phyloP scores from a whole-genome alignment of 2,113 vertebrate genomes.

The Leptobrachium ailaonicum region DNA sequence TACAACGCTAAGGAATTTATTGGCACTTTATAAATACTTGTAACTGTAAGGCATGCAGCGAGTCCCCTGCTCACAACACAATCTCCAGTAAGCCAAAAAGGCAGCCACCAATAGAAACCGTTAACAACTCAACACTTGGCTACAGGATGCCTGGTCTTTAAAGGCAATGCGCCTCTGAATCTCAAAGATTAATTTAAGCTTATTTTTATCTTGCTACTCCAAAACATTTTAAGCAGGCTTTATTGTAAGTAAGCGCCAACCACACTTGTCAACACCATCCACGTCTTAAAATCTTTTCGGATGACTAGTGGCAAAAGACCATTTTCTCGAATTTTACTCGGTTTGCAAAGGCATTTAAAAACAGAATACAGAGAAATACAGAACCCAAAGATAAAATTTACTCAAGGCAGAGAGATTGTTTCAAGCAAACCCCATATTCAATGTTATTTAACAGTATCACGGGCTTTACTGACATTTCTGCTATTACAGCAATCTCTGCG shows the following conservation, averaged over 20 bases:
- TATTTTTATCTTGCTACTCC: slow-evolving; percentile 28
- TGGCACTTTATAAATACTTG: too few species aligned
- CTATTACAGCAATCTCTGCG: too few species aligned
- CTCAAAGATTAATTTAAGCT: slow-evolving; percentile 34
- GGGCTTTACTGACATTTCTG: too few species aligned
- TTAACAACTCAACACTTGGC: slow-evolving; percentile 8
- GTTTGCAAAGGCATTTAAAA: not conserved
- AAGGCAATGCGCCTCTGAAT: slow-evolving; percentile 7
- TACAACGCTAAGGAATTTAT: too few species aligned
- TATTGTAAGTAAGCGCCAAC: slow-evolving; percentile 14
- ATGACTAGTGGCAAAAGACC: not conserved
- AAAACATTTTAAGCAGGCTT: slow-evolving; percentile 24
- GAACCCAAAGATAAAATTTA: too few species aligned
- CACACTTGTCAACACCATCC: not conserved
- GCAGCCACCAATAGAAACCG: not conserved
- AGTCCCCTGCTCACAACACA: too few species aligned
- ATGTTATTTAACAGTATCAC: too few species aligned
- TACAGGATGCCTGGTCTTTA: not conserved
- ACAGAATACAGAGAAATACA: not conserved
- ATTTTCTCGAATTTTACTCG: not conserved
- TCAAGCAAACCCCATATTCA: too few species aligned
- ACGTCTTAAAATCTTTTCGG: not conserved
- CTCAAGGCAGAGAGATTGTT: too few species aligned
- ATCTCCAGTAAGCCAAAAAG: too few species aligned
- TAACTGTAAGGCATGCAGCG: too few species aligned